Conservation (phyloP, 2,113 vertebrate species). For the Osmerus mordax region DNA sequence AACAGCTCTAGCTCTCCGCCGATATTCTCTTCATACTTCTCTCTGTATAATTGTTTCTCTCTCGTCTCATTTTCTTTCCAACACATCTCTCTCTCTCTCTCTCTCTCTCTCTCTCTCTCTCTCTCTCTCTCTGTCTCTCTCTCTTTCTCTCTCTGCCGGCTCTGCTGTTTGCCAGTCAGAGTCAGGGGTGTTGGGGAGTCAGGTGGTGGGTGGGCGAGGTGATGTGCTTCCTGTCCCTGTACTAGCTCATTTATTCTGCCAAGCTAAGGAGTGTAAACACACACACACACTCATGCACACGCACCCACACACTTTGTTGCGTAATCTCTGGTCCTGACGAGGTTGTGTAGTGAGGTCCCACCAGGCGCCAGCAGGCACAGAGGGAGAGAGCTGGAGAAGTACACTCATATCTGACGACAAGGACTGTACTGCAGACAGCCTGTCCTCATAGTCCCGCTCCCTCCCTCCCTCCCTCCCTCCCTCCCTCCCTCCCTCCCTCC, state of each 20-base stretch:
- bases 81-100: not conserved
- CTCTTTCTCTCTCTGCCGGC: not conserved
- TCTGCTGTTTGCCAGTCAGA: not conserved
- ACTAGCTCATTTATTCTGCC: not conserved
- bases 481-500: too few relatives aligned
- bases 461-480: too few relatives aligned
- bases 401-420: too few relatives aligned
- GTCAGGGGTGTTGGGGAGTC: not conserved
- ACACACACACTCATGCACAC: not conserved
- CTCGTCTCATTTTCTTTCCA: too few relatives aligned
- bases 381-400: not conserved
- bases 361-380: not conserved
- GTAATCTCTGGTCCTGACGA: not conserved
- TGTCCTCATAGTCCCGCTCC: too few relatives aligned
- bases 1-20: too few relatives aligned
- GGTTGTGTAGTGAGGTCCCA: too few relatives aligned
- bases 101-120: not conserved
- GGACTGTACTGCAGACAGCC: too few relatives aligned
- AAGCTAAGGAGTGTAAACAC: not conserved
- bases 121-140: too few relatives aligned
- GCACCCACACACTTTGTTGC: not conserved
- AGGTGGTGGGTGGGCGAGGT: slow-evolving; percentile 8
- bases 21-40: too few relatives aligned
- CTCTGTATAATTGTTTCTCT: too few relatives aligned
- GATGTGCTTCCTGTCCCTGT: not conserved